Evolutionary conservation across 2,113 vertebrate genomes (phyloP), one percentile per base, ranked within the genome.

Genomic region (Suricata suricatta): DNA sequence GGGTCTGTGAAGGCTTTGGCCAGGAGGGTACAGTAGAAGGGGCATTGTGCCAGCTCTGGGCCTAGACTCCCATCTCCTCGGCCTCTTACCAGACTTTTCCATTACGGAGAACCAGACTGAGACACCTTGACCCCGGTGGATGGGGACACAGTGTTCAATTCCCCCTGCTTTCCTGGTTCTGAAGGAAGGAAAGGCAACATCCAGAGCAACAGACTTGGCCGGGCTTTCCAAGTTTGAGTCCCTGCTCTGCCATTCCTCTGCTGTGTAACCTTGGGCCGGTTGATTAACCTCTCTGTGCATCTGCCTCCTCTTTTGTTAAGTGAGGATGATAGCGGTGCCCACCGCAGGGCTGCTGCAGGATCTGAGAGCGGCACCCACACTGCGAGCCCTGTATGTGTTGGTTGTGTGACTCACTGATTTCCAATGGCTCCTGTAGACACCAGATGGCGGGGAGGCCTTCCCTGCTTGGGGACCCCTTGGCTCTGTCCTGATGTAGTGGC

Each of bases 301-400:
- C 27, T 14, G n/a, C 15, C 35, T 31, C 63, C 29, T 79, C 60
- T 72, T 88, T 21, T 63, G 47, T 14, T 5, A 66, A 10, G 2
- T 7, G 74, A 27, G 23, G 76, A 50, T 7, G 63, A 2, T 16
- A 38, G 10, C 1, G 27, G 21, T 1, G 6, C 31, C 27, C 25
- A 14, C 35, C 71, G 29, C 63, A 44, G 5, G 25, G 41, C 76
- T 31, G 63, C 14, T 16, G 15, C 4, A 1, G 79, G 71, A 23
- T 33, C 63, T 35, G n/a, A 5, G 88, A 29, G 31, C 0, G 1
- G 6, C 29, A 25, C 27, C 21, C 41, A 41, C 44, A 6, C 8
- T 12, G 7, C 1, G 38, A 38, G 13, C n/a, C 35, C 11, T 0
- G 0, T 0, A 0, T 14, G 54, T 38, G 52, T 25, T 7, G 9